phyloP scores from a whole-genome alignment of 2,113 vertebrate species.

The Crotalus horridus region DNA sequence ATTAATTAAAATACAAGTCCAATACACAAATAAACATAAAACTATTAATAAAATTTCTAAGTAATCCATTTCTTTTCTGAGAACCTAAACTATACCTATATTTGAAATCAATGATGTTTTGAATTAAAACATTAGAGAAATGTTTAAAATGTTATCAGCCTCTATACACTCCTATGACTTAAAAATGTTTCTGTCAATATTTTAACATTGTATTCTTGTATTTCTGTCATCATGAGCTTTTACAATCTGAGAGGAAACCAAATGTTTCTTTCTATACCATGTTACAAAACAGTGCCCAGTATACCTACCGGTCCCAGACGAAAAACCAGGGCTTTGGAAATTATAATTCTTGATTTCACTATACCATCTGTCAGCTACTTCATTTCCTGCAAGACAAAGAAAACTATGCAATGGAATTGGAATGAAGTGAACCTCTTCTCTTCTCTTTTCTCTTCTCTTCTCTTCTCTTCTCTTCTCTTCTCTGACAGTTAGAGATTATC shows the following conservation, averaged over 20 bases:
- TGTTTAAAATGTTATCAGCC: neutral
- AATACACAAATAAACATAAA: neutral
- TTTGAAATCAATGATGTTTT: neutral
- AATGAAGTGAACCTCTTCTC: neutral
- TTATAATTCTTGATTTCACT: conserved; percentile 94
- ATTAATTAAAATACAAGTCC: neutral
- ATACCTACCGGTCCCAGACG: conserved; percentile 88
- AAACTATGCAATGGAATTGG: conserved; percentile 19
- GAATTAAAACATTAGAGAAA: neutral
- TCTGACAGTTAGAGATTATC: neutral
- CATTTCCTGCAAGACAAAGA: conserved; percentile 77
- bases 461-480: neutral
- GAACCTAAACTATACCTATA: neutral
- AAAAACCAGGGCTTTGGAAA: conserved; percentile 92
- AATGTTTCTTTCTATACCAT: neutral
- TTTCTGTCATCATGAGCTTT: neutral
- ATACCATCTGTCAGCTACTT: conserved; percentile 95
- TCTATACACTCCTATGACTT: neutral
- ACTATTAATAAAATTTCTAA: neutral
- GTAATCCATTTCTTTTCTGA: neutral
- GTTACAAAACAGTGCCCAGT: neutral
- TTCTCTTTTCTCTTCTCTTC: neutral
- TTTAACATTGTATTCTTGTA: neutral
- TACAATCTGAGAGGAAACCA: neutral
- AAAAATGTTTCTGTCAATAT: neutral